Evolutionary conservation across 2,797 vertebrate genomes (phyloP), one percentile per base, ranked within the genome.

Genomic region (Tiaroga cobitis): DNA sequence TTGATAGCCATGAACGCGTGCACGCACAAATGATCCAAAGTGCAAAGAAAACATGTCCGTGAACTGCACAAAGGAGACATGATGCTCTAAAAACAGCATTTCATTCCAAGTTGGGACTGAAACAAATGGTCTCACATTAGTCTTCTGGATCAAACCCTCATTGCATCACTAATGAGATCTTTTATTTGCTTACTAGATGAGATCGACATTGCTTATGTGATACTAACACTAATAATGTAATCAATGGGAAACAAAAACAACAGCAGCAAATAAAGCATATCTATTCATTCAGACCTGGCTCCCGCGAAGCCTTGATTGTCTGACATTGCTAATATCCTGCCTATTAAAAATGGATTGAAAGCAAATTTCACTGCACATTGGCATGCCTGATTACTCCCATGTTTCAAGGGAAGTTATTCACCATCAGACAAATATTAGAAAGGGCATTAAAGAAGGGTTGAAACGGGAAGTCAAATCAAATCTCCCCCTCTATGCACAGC

Each of bases 271-370:
- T 51, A 79, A 85, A 85, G 76, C 65, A 24, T 41, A 80, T 78
- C 77, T 43, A 68, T 86, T 80, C 54, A 81, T 78, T 80, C 73
- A 67, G 68, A 84, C 82, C 86, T 69, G 81, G 83, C 83, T 85
- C 67, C 67, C 15, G 15, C 39, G 19, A 85, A 78, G 76, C 72
- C 67, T 82, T 59, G 78, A 82, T 75, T 85, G 80, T 84, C 37
- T 82, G 56, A 63, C 76, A 77, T 84, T 84, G 85, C 72, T 72
- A 87, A 84, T 82, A 77, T 81, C 75, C 67, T 76, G 80, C 68
- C 83, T 49, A 56, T 83, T 83, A 76, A 83, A 85, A 89, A 87
- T 83, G 83, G 75, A 85, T 80, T 82, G 82, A 80, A 89, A 82
- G 80, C 83, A 80, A 86, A 87, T 89, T 77, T 85, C 56, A 61